These are phyloP conservation scores for Strigamia transsilvanica DNA, from an alignment of 2,888 invertebrate species.

Conservation along the genomic window DNA sequence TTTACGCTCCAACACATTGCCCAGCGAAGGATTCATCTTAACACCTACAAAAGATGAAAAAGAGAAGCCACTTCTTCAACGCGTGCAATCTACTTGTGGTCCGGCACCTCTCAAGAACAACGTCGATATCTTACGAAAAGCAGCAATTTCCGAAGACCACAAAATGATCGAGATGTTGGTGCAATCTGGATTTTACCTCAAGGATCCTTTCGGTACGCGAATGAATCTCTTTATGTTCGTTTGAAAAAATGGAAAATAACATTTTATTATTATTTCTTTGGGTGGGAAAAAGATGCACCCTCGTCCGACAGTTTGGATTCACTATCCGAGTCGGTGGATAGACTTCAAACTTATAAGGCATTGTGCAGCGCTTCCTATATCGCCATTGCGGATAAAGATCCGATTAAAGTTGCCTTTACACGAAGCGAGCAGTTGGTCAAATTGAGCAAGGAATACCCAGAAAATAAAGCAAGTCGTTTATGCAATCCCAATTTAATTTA, in stretches of 20 bases:
- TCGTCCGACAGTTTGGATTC: not conserved
- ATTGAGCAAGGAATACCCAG: not conserved
- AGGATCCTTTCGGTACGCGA: not conserved
- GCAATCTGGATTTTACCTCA: not conserved
- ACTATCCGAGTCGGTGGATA: not conserved
- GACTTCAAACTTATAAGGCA: not conserved
- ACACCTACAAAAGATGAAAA: not conserved
- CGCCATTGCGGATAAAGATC: not conserved
- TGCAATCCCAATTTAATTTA: not conserved
- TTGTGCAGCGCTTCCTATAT: not conserved
- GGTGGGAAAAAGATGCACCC: not conserved
- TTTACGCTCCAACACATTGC: not conserved
- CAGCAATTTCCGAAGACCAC: not conserved
- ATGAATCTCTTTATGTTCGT: not conserved
- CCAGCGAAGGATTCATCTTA: not conserved
- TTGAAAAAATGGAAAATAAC: too few relatives aligned
- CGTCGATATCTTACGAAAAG: not conserved
- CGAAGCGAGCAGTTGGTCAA: not conserved
- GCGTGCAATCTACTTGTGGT: not conserved
- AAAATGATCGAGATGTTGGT: constrained; percentile 5
- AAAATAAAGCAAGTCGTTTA: not conserved
- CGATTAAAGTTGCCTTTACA: not conserved
- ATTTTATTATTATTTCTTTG: not conserved
- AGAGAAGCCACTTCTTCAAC: not conserved
- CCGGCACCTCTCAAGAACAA: not conserved